phyloP scores from a whole-genome alignment of 2,888 invertebrate species.

The Cantharis flavilabris region DNA sequence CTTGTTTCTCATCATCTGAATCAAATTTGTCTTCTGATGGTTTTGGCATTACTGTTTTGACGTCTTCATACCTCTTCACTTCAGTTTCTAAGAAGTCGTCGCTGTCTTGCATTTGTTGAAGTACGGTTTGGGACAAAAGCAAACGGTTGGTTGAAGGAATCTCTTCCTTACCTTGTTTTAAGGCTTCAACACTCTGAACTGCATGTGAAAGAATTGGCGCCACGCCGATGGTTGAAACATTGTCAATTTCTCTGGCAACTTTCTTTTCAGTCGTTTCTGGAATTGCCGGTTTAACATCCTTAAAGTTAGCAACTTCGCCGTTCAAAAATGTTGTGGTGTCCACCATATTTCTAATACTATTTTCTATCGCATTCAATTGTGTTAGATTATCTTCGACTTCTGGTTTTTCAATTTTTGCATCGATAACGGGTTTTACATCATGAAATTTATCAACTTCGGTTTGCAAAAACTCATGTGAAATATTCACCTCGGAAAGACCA shows the following conservation, averaged over 20 bases:
- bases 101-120: slow-evolving; percentile 32
- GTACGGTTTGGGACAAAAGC: not conserved
- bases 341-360: not conserved
- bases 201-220: slow-evolving; percentile 5
- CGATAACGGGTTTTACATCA: slow-evolving; percentile 26
- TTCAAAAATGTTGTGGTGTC: slow-evolving; percentile 40
- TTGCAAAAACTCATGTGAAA: slow-evolving; percentile 33
- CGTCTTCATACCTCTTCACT: slow-evolving; percentile 32
- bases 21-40: slow-evolving; percentile 10
- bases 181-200: not conserved
- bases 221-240: not conserved
- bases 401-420: not conserved
- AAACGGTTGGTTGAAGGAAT: not conserved
- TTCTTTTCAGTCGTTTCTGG: not conserved
- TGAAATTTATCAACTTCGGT: slow-evolving; percentile 34
- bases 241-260: not conserved
- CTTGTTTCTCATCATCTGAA: slow-evolving; percentile 28
- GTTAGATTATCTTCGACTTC: not conserved
- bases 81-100: slow-evolving; percentile 35
- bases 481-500: slow-evolving; percentile 9
- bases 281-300: slow-evolving; percentile 33
- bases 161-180: not conserved
- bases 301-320: slow-evolving; percentile 38
- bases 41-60: not conserved
- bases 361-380: not conserved